phyloP scores from a whole-genome alignment of 64 coral and sea anemone genomes.

The Dendrophyllia cribrosa region DNA sequence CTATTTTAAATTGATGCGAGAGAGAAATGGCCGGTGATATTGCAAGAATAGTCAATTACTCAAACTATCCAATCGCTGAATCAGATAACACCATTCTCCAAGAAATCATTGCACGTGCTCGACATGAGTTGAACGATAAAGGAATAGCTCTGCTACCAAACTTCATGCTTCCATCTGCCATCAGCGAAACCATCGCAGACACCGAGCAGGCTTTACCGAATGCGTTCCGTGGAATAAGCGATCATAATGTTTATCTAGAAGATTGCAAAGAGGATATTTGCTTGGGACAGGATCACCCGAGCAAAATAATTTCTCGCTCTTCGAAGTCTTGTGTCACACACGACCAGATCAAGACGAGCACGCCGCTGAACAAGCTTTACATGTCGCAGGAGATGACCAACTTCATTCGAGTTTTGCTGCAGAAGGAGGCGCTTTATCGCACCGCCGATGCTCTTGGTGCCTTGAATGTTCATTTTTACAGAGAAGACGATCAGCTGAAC shows the following conservation, averaged over 20 bases:
- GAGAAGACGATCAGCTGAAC: conserved; percentile 30
- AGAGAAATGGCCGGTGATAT: not conserved
- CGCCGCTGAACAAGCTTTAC: conserved; percentile 28
- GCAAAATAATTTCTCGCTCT: conserved; percentile 11
- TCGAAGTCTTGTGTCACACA: conserved; percentile 45
- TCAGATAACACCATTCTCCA: not conserved
- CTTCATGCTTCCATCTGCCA: conserved; percentile 28
- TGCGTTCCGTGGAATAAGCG: conserved; percentile 14
- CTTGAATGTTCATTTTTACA: conserved; percentile 41
- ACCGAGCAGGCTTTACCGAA: not conserved
- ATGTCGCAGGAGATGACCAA: conserved; percentile 38
- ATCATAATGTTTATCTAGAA: conserved; percentile 59
- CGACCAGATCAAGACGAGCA: conserved; percentile 43
- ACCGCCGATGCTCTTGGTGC: conserved; percentile 26
- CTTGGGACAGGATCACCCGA: not conserved
- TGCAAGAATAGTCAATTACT: not conserved
- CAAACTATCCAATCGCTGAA: not conserved
- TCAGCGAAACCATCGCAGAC: not conserved
- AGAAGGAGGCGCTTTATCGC: conserved; percentile 18
- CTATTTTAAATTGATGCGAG: too few species aligned
- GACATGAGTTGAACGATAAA: conserved; percentile 13
- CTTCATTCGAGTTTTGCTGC: conserved; percentile 23
- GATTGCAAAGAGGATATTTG: not conserved
- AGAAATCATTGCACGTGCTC: not conserved
- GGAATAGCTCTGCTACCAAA: conserved; percentile 28